phyloP scores from a whole-genome alignment of 2,113 vertebrate species.

The Speoplatyrhinus poulsoni region DNA sequence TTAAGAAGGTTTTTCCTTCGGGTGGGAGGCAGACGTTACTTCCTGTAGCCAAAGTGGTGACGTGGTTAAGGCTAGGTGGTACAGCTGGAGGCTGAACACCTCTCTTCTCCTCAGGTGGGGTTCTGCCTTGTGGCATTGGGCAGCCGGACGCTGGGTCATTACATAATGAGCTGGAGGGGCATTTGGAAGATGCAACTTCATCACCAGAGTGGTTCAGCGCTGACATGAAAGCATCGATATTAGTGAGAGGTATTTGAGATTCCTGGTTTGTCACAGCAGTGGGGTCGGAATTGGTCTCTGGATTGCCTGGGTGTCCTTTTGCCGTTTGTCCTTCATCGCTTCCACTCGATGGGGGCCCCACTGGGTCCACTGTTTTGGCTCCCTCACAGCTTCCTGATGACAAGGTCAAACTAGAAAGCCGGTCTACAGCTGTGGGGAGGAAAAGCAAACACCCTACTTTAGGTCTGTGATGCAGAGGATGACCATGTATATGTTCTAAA shows the following conservation, averaged over 20 bases:
- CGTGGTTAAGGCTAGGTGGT: conserved; percentile 44
- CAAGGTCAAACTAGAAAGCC: conserved; percentile 70
- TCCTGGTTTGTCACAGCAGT: not conserved
- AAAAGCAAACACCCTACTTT: conserved; percentile 24
- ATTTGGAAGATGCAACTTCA: not conserved
- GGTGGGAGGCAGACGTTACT: conserved; percentile 73
- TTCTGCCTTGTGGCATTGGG: not conserved
- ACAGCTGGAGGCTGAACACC: not conserved
- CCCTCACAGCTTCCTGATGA: conserved; percentile 63
- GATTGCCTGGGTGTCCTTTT: not conserved
- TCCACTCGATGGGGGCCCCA: conserved; percentile 32
- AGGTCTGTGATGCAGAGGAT: not conserved
- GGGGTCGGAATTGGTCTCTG: conserved; percentile 19
- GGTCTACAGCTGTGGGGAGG: conserved; percentile 77
- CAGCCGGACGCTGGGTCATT: not conserved
- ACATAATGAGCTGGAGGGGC: not conserved
- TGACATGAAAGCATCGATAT: conserved; percentile 73
- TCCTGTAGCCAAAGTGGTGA: conserved; percentile 73
- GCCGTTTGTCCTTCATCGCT: conserved; percentile 41
- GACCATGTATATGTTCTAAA: too few species aligned
- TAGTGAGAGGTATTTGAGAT: conserved; percentile 60
- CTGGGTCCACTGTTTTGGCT: conserved; percentile 41
- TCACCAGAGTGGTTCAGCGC: conserved; percentile 53
- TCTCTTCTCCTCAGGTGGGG: conserved; percentile 5
- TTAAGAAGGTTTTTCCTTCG: conserved; percentile 80